Base-by-base conservation (phyloP, 2,888 invertebrate species). In the Drosophila nigritarsus region DNA sequence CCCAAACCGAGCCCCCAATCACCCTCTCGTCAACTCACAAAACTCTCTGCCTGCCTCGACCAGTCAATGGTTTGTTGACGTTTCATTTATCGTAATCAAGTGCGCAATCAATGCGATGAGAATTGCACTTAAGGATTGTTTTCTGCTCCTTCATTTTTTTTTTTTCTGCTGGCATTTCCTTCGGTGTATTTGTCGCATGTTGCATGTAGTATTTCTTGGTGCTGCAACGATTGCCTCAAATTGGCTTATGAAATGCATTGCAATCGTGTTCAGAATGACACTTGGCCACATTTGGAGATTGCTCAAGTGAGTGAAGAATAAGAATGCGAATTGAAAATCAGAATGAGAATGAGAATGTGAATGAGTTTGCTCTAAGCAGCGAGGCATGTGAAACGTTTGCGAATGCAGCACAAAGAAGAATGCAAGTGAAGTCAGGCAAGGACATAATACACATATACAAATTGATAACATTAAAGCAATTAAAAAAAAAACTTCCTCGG, bases 31-130 rank as follows among this genome's bases (percentile, higher is more conserved):
- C 3, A 20, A 24, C 11, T 9, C 30, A 29, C 27, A 20, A 20
- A 3, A 3, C 9, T 38, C 32, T 15, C n/a, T 64, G 34, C 27
- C 40, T 53, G 65, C 20, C 40, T 74, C 73, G 73, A 54, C 70
- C 69, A 69, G 65, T 55, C 61, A 36, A 27, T 45, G 63, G 67
- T 83, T 82, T 86, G 85, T 86, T 86, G 85, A 86, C 85, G 85
- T 86, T 86, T 86, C 85, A 86, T 86, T 86, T 86, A 86, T 86
- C 89, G 85, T 89, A 86, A 86, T 86, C 85, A 86, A 86, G 85
- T 86, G 87, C 85, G 85, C 85, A 86, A 86, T 86, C 85, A 86
- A 89, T 86, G 87, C 85, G 89, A 74, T 32, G 78, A 80, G 87
- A 84, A 89, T 89, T 86, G 85, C 89, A 86, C 85, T 86, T 85